A percentile compares a stretch with the other conserved stretches of the same genome.
Conservation (phyloP, 2,113 vertebrate species). For the Ursus arctos region DNA sequence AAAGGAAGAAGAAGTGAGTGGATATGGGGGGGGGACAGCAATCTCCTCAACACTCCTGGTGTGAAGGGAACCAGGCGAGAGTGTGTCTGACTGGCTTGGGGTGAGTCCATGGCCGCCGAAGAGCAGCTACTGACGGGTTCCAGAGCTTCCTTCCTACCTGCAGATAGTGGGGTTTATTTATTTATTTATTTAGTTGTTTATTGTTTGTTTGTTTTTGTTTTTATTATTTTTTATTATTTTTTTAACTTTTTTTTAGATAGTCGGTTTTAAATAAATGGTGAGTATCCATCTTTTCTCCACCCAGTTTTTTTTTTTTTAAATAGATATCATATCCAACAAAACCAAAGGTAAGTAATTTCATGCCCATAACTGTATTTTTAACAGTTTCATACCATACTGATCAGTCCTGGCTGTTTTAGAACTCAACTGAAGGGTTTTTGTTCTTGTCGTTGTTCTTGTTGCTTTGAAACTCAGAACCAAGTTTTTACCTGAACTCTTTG, state of each 20-base stretch:
- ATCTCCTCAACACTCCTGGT: background rate
- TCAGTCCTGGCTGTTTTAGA: background rate
- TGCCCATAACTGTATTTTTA: background rate
- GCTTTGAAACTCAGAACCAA: background rate
- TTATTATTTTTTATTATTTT: no score
- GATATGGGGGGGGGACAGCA: background rate
- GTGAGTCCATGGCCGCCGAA: background rate
- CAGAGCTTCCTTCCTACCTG: background rate
- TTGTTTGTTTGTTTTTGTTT: no score
- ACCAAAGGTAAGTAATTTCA: background rate
- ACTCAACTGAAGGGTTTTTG: background rate
- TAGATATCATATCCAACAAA: background rate
- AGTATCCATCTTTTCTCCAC: background rate
- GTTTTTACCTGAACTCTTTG: background rate
- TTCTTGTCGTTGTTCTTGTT: background rate
- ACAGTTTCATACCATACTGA: background rate
- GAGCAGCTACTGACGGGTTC: background rate
- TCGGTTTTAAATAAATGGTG: background rate
- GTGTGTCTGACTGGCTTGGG: background rate
- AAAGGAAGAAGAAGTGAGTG: background rate
- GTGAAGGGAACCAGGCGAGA: background rate
- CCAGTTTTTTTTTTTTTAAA: background rate
- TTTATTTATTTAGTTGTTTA: no score
- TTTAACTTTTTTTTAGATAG: background rate
- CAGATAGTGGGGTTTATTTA: background rate